Base-by-base conservation (phyloP, 2,113 vertebrate genomes). In the Macrotus californicus region DNA sequence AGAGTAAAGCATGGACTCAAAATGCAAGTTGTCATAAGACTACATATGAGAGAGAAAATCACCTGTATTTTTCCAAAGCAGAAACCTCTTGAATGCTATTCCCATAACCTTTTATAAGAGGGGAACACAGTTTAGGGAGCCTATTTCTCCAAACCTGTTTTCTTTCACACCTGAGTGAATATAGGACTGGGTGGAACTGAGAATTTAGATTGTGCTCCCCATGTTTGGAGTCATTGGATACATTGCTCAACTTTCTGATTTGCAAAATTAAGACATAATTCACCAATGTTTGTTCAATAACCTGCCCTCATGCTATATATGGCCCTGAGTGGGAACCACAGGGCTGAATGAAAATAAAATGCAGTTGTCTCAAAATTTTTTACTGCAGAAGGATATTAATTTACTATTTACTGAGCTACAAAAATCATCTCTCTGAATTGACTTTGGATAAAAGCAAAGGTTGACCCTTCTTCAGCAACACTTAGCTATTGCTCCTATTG, bases 381-480 rank as follows among this genome's bases (percentile, higher is more conserved):
- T 80, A 87, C 29, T 90, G 48, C 54, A 43, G 76, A 72, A 70
- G 34, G 29, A 52, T 70, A 72, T 77, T 76, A 59, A 15, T 79
- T 93, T 93, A 66, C 21, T 85, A 39, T 89, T 82, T 79, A 69
- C 48, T 56, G 36, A 86, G 18, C 18, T 85, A 61, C 61, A 84
- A 31, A 90, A 96, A 15, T 8, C 29, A 80, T 64, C 85, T 93
- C 41, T 75, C 39, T 83, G 48, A 83, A n/a, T 41, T 89, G 69
- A 94, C 54, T 84, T 56, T 13, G 64, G 54, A 87, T 91, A 39
- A 69, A 95, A 96, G 84, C 39, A 80, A 87, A 85, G 19, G 5
- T 76, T 93, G 79, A 39, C 70, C 24, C n/a, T 87, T 93, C 31
- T 96, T 64, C 75, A 90, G 46, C 0, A 2, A 39, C 54, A 21